Evolutionary conservation across 92 coral and sea anemone genomes (phyloP).

Genomic region (Meandrina meandrites): DNA sequence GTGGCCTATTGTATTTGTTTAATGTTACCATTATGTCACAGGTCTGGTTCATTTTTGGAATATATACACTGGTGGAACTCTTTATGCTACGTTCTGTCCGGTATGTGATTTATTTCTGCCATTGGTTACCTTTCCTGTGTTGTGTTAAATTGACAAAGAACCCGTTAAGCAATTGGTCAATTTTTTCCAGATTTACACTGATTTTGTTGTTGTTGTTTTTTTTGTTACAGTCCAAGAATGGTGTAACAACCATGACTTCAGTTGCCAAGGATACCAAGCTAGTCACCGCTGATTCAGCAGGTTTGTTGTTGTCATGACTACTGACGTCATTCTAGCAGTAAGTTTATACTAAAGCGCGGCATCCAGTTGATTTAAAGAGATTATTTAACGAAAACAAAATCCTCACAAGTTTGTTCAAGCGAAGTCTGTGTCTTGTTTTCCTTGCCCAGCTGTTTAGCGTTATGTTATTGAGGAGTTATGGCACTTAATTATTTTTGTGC

Average conservation of each 20-base stretch:
- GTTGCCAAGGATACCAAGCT: slow-evolving; percentile 78
- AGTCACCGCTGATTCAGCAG: slow-evolving; percentile 88
- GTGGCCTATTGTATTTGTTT: too few species aligned
- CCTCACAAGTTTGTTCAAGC: too few species aligned
- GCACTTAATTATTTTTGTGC: neutral
- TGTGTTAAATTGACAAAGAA: neutral
- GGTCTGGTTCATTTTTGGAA: slow-evolving; percentile 98
- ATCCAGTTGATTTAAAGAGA: too few species aligned
- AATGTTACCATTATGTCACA: slow-evolving; percentile 5
- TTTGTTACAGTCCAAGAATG: slow-evolving; percentile 54
- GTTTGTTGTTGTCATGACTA: slow-evolving; percentile 56
- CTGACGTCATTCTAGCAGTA: too few species aligned
- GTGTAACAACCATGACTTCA: slow-evolving; percentile 82
- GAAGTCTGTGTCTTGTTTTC: neutral
- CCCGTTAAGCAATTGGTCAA: neutral
- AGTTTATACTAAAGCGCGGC: neutral
- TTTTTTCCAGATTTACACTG: too few species aligned
- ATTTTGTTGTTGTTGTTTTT: neutral
- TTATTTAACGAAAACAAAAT: too few species aligned
- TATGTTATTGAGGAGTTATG: neutral
- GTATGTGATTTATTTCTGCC: slow-evolving; percentile 46
- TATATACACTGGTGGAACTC: slow-evolving; percentile 91
- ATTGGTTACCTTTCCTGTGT: neutral
- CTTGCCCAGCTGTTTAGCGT: neutral
- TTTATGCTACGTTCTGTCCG: slow-evolving; percentile 78